These are phyloP conservation scores for Peromyscus aztecus DNA, from an alignment of 2,797 vertebrate genomes.

Conservation along the genomic window DNA sequence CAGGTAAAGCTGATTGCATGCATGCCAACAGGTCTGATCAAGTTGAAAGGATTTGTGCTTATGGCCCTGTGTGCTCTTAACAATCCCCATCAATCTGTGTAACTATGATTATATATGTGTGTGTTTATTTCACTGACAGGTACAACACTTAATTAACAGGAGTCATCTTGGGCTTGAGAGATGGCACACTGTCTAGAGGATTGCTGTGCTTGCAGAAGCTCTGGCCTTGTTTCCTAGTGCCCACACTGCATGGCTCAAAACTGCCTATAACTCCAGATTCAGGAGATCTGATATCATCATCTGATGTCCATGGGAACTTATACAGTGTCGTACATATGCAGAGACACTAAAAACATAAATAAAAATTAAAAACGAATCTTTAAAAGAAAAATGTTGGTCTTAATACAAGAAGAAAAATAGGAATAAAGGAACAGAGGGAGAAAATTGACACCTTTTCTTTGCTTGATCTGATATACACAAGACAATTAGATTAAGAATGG, in stretches of 20 bases:
- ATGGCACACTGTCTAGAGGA: neutral
- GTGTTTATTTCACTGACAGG: accelerated
- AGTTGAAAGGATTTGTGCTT: neutral
- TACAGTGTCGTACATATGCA: neutral
- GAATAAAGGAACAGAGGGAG: too few species aligned
- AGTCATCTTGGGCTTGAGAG: neutral
- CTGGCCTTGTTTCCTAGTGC: neutral
- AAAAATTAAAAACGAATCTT: neutral
- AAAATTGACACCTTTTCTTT: neutral
- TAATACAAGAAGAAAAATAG: neutral
- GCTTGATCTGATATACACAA: neutral
- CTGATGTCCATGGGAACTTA: neutral
- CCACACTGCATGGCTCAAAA: neutral
- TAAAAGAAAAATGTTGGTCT: neutral
- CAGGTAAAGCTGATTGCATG: neutral
- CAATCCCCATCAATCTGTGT: neutral
- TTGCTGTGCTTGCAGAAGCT: neutral
- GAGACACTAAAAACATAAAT: neutral
- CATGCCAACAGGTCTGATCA: neutral
- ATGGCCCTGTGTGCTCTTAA: neutral
- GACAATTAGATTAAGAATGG: neutral
- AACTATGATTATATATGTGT: neutral
- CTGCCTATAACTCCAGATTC: neutral
- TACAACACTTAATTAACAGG: neutral
- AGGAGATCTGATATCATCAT: neutral